Evolutionary conservation across 2,113 vertebrate genomes (phyloP), one percentile per base, ranked within the genome.

Genomic region (Plectropomus leopardus): DNA sequence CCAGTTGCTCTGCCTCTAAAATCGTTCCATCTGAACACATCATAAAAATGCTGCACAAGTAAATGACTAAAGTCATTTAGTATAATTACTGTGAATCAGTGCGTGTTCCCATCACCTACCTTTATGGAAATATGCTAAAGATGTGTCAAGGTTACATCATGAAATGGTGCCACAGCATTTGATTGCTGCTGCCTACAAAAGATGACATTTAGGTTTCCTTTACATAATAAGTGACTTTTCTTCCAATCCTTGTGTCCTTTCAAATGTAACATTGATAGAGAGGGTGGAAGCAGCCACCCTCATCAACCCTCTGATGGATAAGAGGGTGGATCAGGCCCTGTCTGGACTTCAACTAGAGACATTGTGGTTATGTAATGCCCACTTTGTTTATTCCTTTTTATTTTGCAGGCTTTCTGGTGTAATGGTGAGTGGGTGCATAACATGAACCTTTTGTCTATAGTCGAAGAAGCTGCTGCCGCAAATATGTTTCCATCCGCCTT

Each of bases 171-270:
- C 28, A 23, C 42, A 64, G 44, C 24, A 47, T 64, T 64, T 26
- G 4, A 65, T 7, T 65, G 17, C 44, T 54, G 36, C 60, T 5
- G 6, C 28, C 30, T 45, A 66, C 69, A 68, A 67, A 54, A 32
- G 15, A 14, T 30, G 0, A 23, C 45, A 65, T 71, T 76, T 66
- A 19, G 30, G 30, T 48, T 76, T 3, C 8, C n/a, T 32, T 60
- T 72, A 40, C n/a, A 59, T n/a, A 60, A 42, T 19, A 1, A 48
- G 4, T 42, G 57, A 82, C 32, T 68, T 36, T 47, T 30, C 23
- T 40, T 76, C 1, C 19, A 23, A 34, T 34, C 30, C 13, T 5
- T 23, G 7, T 42, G 7, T 60, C 44, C 21, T 47, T 36, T 36
- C 7, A 44, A 32, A 45, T 36, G 40, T 36, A 63, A 34, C 30